Evolutionary conservation across 2,113 vertebrate species (phyloP), one percentile per base, ranked within the genome.

Genomic region (Paratilapia polleni): DNA sequence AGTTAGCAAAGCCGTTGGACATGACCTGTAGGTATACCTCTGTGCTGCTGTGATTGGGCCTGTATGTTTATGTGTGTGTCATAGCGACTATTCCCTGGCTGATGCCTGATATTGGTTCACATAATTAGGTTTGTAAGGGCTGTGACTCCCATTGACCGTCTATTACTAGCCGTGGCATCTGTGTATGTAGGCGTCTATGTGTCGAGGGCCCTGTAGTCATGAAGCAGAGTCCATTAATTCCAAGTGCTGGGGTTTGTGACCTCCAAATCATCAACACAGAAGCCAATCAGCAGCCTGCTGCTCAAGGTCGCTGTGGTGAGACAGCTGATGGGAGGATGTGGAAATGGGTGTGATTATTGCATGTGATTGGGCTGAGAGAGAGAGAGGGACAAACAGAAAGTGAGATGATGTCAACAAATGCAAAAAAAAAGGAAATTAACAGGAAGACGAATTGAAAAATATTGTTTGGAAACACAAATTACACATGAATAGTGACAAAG

Each of bases 101-200:
- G 86, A 91, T 77, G 80, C 22, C 85, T 63, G 64, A 58, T 73
- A 87, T 90, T 87, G 89, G 68, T 90, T 89, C 87, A 74, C 80
- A 83, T 94, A 92, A 94, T 94, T 92, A 93, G 84, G 87, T 93
- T 91, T 92, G 90, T 91, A 81, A 87, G 87, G 89, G 75, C 84
- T 76, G 64, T 63, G 91, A 92, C 93, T 91, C 86, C 81, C 80
- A 84, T 90, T 93, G 93, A 92, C 91, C 56, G 56, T 88, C 88
- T 77, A 89, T 89, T 92, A 92, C 81, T 15, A 9, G 36, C 76
- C 17, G 19, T 81, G 86, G 76, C 87, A 88, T 93, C 81, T 82
- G 82, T 84, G 81, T 63, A 56, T 34, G 78, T 77, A 77, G 63
- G 83, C 61, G 38, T 31, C 70, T 76, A 12, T 38, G 77, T 77